A percentile compares a stretch with the other conserved stretches of the same genome.
These are phyloP conservation scores for Morpho helenor DNA, from an alignment of 2,888 invertebrate genomes.

Conservation along the genomic window DNA sequence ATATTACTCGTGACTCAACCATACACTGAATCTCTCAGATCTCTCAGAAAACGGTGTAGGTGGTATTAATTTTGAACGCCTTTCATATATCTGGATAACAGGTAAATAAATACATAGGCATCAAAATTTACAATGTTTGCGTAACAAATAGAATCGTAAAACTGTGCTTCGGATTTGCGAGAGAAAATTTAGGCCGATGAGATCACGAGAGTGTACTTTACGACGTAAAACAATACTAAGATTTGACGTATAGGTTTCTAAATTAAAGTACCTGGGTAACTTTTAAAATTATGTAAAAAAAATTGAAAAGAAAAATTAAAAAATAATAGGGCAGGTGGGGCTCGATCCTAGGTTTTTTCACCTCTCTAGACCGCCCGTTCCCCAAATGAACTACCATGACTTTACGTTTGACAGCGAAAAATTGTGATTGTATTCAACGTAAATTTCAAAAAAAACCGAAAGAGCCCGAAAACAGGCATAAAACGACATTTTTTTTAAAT, in stretches of 20 bases:
- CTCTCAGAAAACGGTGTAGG: too few relatives aligned
- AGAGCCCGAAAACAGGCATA: too few relatives aligned
- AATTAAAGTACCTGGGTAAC: constrained; percentile 42
- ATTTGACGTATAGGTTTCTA: constrained; percentile 31
- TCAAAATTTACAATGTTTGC: neutral
- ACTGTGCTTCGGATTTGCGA: neutral
- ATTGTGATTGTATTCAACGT: too few relatives aligned
- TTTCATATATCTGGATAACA: neutral
- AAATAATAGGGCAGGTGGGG: constrained; percentile 33
- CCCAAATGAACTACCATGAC: too few relatives aligned
- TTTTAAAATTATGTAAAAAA: constrained; percentile 53
- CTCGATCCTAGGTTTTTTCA: too few relatives aligned
- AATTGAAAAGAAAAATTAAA: too few relatives aligned
- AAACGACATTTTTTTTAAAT: too few relatives aligned
- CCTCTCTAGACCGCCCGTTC: too few relatives aligned
- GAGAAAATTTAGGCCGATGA: constrained; percentile 18
- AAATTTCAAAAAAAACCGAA: too few relatives aligned
- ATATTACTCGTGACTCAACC: too few relatives aligned
- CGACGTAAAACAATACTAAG: constrained; percentile 21
- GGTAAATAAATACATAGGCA: neutral
- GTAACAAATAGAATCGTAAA: constrained; percentile 5
- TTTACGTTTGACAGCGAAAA: too few relatives aligned
- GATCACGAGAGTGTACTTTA: constrained; percentile 18
- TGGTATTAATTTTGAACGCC: neutral
- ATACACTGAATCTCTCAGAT: too few relatives aligned